Base-by-base conservation (phyloP, 2,888 invertebrate genomes). In the Drosophila parthenogenetica region DNA sequence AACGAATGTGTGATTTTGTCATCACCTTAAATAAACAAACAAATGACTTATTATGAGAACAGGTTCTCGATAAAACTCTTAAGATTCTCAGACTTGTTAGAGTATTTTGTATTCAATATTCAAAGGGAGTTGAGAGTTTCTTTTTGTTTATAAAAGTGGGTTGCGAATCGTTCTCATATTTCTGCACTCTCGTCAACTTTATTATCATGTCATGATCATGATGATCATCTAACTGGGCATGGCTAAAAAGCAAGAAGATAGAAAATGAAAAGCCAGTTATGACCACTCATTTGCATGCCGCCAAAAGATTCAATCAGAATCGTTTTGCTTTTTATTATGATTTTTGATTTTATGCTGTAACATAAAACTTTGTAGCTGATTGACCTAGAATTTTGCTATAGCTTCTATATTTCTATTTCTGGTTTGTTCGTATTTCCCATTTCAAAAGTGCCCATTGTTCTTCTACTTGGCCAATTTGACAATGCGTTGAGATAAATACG, bases 301-400 rank as follows among this genome's bases (percentile, higher is more conserved):
- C 60, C 63, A 57, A 58, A 50, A 59, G 70, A 63, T 32, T 46
- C 45, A 55, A 55, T 63, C 35, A 32, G 64, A 81, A 49, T 78
- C 70, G 29, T 29, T 65, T 61, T 74, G 64, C 64, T 62, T 70
- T 81, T 77, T 81, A 68, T 85, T 64, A 53, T 69, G 68, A 70
- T 79, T 68, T 79, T 57, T 78, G 65, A 81, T 70, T 68, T 79
- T 50, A 70, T 85, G 79, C 57, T 69, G 86, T 85, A 87, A 87
- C 79, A 63, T 81, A 79, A 81, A 74, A 70, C 65, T 59, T 60
- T 45, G 25, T 55, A 16, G 39, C 11, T 62, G 86, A 86, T 87
- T 82, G 88, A 86, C 81, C 81, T 66, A 88, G 83, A 88, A 82
- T 82, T 63, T 61, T 19, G 59, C 37, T 11, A 43, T 22, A 59